phyloP scores from a whole-genome alignment of 2,888 invertebrate species.

The Mesorhabditis belari region DNA sequence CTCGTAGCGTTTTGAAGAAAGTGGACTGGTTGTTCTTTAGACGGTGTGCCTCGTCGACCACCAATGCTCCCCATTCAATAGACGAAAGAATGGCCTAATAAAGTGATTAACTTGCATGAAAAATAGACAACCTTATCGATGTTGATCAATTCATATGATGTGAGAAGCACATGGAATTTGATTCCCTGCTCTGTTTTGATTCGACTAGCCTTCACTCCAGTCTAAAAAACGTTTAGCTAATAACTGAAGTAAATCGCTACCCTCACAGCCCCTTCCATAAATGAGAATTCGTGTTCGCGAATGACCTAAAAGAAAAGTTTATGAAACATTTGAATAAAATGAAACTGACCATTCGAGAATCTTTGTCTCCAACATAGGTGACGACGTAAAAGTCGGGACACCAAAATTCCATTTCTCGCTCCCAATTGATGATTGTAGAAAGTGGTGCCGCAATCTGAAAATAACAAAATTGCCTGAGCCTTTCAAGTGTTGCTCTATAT shows the following conservation, averaged over 20 bases:
- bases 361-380: conserved; percentile 73
- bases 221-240: conserved; percentile 59
- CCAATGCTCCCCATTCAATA: conserved; percentile 95
- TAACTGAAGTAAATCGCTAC: too few relatives aligned
- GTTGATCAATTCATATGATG: conserved; percentile 92
- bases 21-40: conserved; percentile 92
- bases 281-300: conserved; percentile 87
- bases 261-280: conserved; percentile 85
- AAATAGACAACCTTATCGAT: conserved; percentile 69
- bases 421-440: conserved; percentile 99
- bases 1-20: conserved; percentile 61
- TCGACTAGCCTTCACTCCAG: conserved; percentile 68
- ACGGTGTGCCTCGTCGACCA: conserved; percentile 98
- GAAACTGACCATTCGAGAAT: conserved; percentile 89
- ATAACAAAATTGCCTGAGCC: not conserved
- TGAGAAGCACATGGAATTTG: conserved; percentile 94
- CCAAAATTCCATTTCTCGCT: conserved; percentile 98
- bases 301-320: too few relatives aligned
- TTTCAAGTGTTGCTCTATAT: not conserved
- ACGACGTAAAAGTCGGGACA: conserved; percentile 94
- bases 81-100: conserved; percentile 77
- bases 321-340: too few relatives aligned
- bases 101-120: not conserved
- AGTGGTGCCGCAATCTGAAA: conserved; percentile 75
- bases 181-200: conserved; percentile 34